Evolutionary conservation across 1,140 invertebrate genomes (phyloP).

Genomic region (Drosophila gunungcola): DNA sequence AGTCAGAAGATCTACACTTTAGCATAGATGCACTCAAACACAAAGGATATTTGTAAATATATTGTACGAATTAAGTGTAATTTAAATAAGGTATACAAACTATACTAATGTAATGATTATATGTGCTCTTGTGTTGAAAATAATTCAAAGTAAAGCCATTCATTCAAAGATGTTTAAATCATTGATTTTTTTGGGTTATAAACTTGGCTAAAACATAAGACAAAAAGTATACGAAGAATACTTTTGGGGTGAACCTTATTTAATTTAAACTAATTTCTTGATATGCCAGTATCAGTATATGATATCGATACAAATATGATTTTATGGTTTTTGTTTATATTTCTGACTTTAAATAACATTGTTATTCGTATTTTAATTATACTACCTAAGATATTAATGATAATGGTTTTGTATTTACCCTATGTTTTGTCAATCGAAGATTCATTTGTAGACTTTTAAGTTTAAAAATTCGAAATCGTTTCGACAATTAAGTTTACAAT

Average conservation of each 20-base stretch:
- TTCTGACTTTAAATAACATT: too few species aligned
- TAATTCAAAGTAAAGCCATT: conserved; percentile 47
- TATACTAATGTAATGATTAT: conserved; percentile 34
- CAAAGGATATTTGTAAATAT: conserved; percentile 73
- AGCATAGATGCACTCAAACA: conserved; percentile 21
- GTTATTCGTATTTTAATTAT: neutral
- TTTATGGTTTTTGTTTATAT: neutral
- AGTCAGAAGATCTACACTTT: conserved; percentile 13
- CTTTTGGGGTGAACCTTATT: conserved; percentile 7
- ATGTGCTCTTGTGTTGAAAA: conserved; percentile 68
- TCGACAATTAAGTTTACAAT: neutral
- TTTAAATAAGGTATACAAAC: conserved; percentile 45
- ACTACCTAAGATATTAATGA: neutral
- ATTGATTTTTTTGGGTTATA: neutral
- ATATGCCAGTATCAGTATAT: too few species aligned
- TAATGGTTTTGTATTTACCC: too few species aligned
- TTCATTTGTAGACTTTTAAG: too few species aligned
- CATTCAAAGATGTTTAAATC: conserved; percentile 19
- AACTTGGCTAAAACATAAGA: neutral
- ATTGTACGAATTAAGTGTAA: conserved; percentile 68
- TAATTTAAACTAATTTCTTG: too few species aligned
- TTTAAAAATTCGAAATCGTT: too few species aligned
- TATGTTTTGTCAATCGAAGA: too few species aligned
- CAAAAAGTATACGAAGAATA: neutral
- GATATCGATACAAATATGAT: too few species aligned